Percentiles rank a stretch among this genome's conserved stretches.
Conservation (phyloP, 2,113 vertebrate genomes). For the Petromus typicus region DNA sequence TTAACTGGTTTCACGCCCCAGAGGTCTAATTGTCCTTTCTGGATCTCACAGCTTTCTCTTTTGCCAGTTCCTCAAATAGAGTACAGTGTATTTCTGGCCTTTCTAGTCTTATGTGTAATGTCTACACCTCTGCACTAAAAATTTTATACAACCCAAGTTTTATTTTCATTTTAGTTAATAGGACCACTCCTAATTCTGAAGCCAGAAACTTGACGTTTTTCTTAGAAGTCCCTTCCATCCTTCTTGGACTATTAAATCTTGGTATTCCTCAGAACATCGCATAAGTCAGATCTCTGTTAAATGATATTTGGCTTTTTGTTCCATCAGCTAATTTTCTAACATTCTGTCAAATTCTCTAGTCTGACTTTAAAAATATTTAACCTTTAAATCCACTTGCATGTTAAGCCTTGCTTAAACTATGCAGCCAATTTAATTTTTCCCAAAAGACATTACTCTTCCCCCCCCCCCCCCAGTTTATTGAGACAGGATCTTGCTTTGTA, state of each 20-base stretch:
- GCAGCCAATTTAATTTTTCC: neutral
- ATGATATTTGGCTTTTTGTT: neutral
- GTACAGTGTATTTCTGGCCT: neutral
- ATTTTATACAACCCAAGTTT: neutral
- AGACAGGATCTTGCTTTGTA: no score
- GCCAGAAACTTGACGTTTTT: neutral
- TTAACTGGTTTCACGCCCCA: neutral
- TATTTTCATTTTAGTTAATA: neutral
- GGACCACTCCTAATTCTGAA: neutral
- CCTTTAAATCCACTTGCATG: neutral
- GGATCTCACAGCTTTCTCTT: neutral
- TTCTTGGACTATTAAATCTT: neutral
- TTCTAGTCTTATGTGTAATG: neutral
- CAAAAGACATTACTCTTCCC: neutral
- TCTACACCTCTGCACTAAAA: neutral
- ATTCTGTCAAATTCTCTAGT: neutral
- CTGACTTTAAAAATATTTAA: conserved; percentile 4
- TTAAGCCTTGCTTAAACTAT: neutral
- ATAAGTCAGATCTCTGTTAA: neutral
- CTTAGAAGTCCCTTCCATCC: neutral
- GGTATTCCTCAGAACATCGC: neutral
- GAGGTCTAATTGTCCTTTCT: neutral
- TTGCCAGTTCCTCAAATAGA: neutral
- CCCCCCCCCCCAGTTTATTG: no score
- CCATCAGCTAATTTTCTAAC: neutral